Conservation (phyloP, 1,140 invertebrate genomes). For the Glossosoma conforme region DNA sequence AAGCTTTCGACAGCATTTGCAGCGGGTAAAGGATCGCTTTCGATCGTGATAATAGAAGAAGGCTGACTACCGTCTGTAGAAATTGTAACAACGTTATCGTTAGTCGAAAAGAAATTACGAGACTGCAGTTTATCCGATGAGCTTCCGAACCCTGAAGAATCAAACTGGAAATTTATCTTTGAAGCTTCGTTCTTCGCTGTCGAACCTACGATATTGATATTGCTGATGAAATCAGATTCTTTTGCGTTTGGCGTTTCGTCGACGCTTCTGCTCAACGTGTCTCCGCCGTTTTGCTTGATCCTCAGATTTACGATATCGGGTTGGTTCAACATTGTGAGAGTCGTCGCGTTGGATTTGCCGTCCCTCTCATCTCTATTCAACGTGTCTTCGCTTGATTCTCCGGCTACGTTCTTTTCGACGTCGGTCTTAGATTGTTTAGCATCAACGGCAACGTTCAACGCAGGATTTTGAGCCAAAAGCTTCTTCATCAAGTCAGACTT, state of each 20-base stretch:
- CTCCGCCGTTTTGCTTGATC: conserved; percentile 36
- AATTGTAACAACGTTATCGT: conserved; percentile 45
- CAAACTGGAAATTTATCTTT: conserved; percentile 24
- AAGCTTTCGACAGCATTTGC: conserved; percentile 31
- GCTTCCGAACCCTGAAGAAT: conserved; percentile 4
- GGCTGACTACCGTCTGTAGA: conserved; percentile 35
- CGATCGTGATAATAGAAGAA: conserved; percentile 32
- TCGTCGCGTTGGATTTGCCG: conserved; percentile 40
- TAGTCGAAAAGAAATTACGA: conserved; percentile 27
- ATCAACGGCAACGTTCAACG: conserved; percentile 46
- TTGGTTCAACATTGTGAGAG: conserved; percentile 45
- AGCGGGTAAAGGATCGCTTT: conserved; percentile 21
- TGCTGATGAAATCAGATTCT: conserved; percentile 46
- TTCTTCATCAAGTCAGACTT: conserved; percentile 55
- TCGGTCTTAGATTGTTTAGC: conserved; percentile 31
- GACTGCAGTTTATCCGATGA: conserved; percentile 15
- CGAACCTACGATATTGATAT: conserved; percentile 44
- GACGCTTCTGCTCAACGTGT: neutral
- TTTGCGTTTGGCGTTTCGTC: conserved; percentile 32
- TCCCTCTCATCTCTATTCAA: conserved; percentile 33
- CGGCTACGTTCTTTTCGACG: conserved; percentile 33
- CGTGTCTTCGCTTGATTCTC: conserved; percentile 6
- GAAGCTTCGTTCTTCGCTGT: conserved; percentile 39
- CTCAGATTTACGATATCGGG: conserved; percentile 49
- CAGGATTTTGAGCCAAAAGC: conserved; percentile 47